Base-by-base conservation (phyloP, 2,888 invertebrate genomes). In the Apamea monoglypha region DNA sequence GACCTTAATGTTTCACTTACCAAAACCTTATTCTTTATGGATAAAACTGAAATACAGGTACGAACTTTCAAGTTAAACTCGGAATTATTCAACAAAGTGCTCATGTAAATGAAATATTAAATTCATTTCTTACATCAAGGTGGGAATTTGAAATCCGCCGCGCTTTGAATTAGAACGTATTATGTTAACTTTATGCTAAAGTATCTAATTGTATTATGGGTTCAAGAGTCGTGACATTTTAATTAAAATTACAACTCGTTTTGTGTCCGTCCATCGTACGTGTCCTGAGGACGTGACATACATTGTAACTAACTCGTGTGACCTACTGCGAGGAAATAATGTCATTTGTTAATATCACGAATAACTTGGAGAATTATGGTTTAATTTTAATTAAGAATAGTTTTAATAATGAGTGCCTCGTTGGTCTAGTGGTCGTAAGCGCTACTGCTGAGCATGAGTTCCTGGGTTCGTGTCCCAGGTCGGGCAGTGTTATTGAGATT, bases 181-280 rank as follows among this genome's bases (percentile, higher is more conserved):
- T 84, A 81, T 80, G 77, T 83, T 88, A 83, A 89, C 88, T 88
- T 90, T 90, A 83, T 82, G 82, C 82, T 87, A 85, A 90, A 88
- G 82, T 80, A 90, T 84, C 88, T 90, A 91, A 92, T 92, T 91
- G 89, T 92, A 91, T 92, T 90, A 91, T 88, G 91, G 90, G 91
- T 92, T 90, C 91, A 94, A 93, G 95, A 95, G 95, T 95, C 95
- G 93, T 92, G 95, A 94, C 93, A 92, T 94, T 96, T 96, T 95
- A 95, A 96, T 96, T 96, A 94, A 96, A 95, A 95, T 95, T 93
- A 95, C 91, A 92, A 93, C 92, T 94, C 91, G 93, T 94, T 94
- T 94, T 93, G 92, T 92, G 92, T 92, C 90, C 89, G 91, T 91
- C 90, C 92, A 90, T 91, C 90, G 92, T 92, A 93, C 94, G 92